Conservation (phyloP, 2,797 vertebrate genomes). For the Pipistrellus pygmaeus region DNA sequence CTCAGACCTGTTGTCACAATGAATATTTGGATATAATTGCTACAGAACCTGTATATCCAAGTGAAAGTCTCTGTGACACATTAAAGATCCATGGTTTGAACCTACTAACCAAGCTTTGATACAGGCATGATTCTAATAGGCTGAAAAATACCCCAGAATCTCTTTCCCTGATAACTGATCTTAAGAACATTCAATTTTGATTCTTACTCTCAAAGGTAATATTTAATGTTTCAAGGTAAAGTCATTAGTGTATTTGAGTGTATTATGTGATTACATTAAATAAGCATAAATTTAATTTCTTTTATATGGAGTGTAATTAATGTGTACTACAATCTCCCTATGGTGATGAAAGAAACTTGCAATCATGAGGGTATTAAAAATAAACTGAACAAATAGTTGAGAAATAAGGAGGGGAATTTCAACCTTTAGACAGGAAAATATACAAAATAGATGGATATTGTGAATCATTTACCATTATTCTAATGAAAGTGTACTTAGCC, state of each 20-base stretch:
- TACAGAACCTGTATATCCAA: slow-evolving; percentile 83
- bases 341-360: slow-evolving; percentile 81
- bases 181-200: slow-evolving; percentile 64
- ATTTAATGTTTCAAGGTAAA: slow-evolving; percentile 75
- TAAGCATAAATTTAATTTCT: slow-evolving; percentile 76
- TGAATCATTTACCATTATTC: neutral
- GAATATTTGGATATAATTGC: slow-evolving; percentile 80
- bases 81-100: slow-evolving; percentile 76
- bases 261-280: slow-evolving; percentile 73
- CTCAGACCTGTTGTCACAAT: slow-evolving; percentile 84
- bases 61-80: slow-evolving; percentile 82
- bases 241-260: slow-evolving; percentile 67
- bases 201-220: slow-evolving; percentile 65
- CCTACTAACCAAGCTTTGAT: slow-evolving; percentile 68
- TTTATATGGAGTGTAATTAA: slow-evolving; percentile 83
- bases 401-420: slow-evolving; percentile 32
- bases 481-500: neutral
- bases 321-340: slow-evolving; percentile 73
- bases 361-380: slow-evolving; percentile 77
- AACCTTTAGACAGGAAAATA: slow-evolving; percentile 12
- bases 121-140: slow-evolving; percentile 9
- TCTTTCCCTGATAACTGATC: slow-evolving; percentile 49
- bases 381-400: slow-evolving; percentile 80
- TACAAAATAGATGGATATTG: neutral
- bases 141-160: slow-evolving; percentile 61